Base-by-base conservation (phyloP, 1,140 invertebrate genomes). In the Drosophila oshimai region DNA sequence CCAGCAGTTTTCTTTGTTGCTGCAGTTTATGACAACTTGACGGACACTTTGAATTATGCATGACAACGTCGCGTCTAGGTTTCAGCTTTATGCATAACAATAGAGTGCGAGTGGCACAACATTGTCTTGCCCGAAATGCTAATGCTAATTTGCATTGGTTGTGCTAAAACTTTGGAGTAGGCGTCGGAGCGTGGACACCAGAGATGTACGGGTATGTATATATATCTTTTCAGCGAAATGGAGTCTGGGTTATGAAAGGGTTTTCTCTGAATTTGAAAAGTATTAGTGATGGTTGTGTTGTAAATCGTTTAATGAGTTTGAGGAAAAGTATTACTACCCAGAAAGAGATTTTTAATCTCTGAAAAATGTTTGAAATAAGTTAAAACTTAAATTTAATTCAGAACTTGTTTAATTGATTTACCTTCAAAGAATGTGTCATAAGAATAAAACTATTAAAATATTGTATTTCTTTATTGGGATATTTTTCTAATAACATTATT, bases 41-140 rank as follows among this genome's bases (percentile, higher is more conserved):
- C 76, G 75, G 71, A 86, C 80, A 75, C 62, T 84, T 53, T 86
- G 80, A 84, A 80, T 84, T 79, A 84, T 84, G 80, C 80, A 86
- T 79, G 45, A 41, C 50, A 58, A 53, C 74, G 61, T 50, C 50
- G 29, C 36, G 74, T 77, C 57, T 64, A 70, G 39, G 67, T 76
- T 42, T 68, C 46, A 50, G 37, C 67, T 65, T 60, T 55, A 54
- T 83, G 79, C 64, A 84, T 83, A 84, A 84, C 79, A 83, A 83
- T 84, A 34, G 53, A 51, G 51, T 37, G 28, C 50, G 50, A 73
- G 51, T 83, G 69, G 72, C 61, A 73, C 65, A 44, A 74, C 68
- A 77, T 81, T 81, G 78, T 81, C 78, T 81, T 69, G 45, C 33
- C 51, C 51, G 58, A 83, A 83, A 83, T 83, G 78, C 78, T 73